Conservation (phyloP, 2,888 invertebrate genomes). For the Melinaea menophilus region DNA sequence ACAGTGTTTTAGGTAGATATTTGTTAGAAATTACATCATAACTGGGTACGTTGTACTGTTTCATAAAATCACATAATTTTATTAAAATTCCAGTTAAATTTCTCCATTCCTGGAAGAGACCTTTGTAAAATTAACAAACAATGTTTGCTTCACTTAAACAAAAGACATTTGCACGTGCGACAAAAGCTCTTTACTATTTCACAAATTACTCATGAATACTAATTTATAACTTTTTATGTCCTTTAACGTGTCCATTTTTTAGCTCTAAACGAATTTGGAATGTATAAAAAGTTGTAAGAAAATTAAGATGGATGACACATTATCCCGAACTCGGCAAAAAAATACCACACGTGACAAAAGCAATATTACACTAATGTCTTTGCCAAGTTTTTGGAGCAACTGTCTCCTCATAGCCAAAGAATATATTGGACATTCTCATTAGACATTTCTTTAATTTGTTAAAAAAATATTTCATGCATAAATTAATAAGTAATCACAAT, state of each 20-base stretch:
- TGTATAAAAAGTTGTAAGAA: slow-evolving; percentile 52
- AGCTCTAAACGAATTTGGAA: slow-evolving; percentile 7
- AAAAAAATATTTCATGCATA: no score
- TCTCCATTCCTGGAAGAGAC: slow-evolving; percentile 22
- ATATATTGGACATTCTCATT: slow-evolving; percentile 27
- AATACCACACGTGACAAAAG: slow-evolving; percentile 55
- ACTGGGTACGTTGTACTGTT: neutral
- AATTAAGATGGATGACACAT: slow-evolving; percentile 64
- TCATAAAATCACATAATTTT: neutral
- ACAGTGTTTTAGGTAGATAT: neutral
- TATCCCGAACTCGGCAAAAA: slow-evolving; percentile 51
- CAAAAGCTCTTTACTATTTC: slow-evolving; percentile 18
- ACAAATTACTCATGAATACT: slow-evolving; percentile 14
- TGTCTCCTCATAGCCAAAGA: slow-evolving; percentile 26
- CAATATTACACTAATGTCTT: slow-evolving; percentile 58
- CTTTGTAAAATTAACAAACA: slow-evolving; percentile 28
- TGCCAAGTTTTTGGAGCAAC: slow-evolving; percentile 41
- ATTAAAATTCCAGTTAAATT: neutral
- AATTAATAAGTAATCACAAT: no score
- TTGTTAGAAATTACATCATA: neutral
- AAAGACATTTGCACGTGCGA: slow-evolving; percentile 50
- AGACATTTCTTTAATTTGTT: neutral
- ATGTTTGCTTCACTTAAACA: slow-evolving; percentile 30
- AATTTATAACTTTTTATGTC: slow-evolving; percentile 9
- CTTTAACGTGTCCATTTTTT: neutral